Base-by-base conservation (phyloP, 1,140 invertebrate species). In the Ceratina calcarata region DNA sequence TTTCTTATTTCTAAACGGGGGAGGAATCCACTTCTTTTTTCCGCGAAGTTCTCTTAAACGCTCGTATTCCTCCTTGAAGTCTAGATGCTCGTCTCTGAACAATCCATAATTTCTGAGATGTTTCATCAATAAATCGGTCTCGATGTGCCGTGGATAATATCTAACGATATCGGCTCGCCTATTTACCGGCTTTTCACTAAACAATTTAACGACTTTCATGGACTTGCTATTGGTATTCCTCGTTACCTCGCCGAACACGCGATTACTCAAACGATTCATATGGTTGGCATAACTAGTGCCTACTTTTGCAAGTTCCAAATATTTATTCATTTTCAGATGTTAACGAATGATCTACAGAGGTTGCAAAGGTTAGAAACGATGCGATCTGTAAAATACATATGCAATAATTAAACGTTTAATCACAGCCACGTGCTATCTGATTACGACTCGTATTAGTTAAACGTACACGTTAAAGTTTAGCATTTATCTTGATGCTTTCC, bases 11-110 rank as follows among this genome's bases (percentile, higher is more conserved):
- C 70, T 81, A 16, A 18, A 60, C 12, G 0, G 10, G 58, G 82
- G 76, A 27, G 78, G 15, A 72, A 84, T 6, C 78, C 81, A 86
- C 37, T 71, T 84, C 0, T 16, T 24, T 70, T 98, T 99, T 20
- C 98, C 98, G 76, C 97, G 92, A 18, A 98, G 93, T 69, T 93
- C 95, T 82, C 96, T 93, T 74, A 97, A 92, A 77, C 97, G 93
- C 78, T 94, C 94, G 95, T 98, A 98, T 92, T 99, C 98, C 60
- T 99, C 98, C 81, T 96, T 96, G 87, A 98, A 99, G 93, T 99
- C 98, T 91, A 95, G 91, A 93, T 99, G 98, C 90, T 99, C 98
- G 92, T 99, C 97, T 86, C 98, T 93, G 89, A 94, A 98, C 4
- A 98, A 91, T 1, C 97, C 97, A 90, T 97, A 97, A 53, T 95